These are phyloP conservation scores for Bathybates hornii DNA, from an alignment of 2,113 vertebrate genomes.

Conservation along the genomic window DNA sequence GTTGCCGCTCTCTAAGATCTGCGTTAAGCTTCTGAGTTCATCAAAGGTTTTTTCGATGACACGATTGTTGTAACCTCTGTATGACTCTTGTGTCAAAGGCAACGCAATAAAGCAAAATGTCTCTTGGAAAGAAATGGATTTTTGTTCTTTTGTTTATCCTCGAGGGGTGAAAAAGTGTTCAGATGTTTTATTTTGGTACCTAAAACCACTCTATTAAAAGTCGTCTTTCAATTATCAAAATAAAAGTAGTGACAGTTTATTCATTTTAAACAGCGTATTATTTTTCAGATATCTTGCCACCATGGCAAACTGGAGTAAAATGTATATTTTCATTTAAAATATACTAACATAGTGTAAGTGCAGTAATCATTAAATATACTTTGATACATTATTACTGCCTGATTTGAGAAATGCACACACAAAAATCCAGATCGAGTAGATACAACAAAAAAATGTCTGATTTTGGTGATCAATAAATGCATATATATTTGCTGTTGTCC, in stretches of 20 bases:
- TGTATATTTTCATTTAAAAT: not conserved
- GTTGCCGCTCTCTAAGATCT: constrained; percentile 7
- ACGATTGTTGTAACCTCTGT: constrained; percentile 45
- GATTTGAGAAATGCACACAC: not conserved
- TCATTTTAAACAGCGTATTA: not conserved
- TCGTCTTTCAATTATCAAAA: not conserved
- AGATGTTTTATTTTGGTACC: not conserved
- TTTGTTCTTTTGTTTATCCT: not conserved
- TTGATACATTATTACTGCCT: not conserved
- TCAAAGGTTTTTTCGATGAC: constrained; percentile 44
- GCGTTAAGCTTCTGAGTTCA: constrained; percentile 41
- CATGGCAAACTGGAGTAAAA: fast-evolving
- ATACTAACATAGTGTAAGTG: not conserved
- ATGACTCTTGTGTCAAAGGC: constrained; percentile 39
- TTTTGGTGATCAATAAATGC: not conserved
- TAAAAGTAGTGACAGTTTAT: not conserved
- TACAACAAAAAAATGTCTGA: not conserved
- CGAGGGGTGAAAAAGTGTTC: not conserved
- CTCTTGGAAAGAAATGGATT: not conserved
- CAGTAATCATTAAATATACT: not conserved
- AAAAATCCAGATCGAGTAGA: not conserved
- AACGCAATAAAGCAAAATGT: not conserved
- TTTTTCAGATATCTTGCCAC: not conserved
- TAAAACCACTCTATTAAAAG: not conserved
- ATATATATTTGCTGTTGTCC: not conserved